Base-by-base conservation (phyloP, 2,797 vertebrate genomes). In the Neoniphon sammara region DNA sequence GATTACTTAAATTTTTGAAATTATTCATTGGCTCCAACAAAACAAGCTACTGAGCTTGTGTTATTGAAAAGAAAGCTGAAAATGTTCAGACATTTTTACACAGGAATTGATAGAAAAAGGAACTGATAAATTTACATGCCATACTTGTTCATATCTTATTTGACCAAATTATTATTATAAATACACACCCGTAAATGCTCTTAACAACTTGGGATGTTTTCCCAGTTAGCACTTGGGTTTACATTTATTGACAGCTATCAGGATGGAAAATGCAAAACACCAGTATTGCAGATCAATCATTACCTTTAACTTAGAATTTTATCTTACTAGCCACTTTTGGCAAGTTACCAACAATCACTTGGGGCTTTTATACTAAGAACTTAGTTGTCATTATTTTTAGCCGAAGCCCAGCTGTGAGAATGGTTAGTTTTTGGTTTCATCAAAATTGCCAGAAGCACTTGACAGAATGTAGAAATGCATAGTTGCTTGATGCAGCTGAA, bases 401-500 rank as follows among this genome's bases (percentile, higher is more conserved):
- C 42, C 17, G 5, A 3, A 65, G 18, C 15, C 2, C 4, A 17
- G 3, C 42, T 14, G 11, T 42, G 39, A 42, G 12, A 42, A 42
- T 42, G 39, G 11, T 11, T 42, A 4, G 42, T 63, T 63, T 20
- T 8, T n/a, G 10, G 6, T 15, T 61, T n/a, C 0, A 36, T 55
- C 3, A 53, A 18, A 60, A 2, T 23, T 46, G 25, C 15, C 66
- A 59, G 15, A 61, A 36, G 0, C 10, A 2, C 27, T 9, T 20
- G 6, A 20, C 46, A 71, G 18, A 25, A 64, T n/a, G 44, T 65
- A 44, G 27, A 69, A 73, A 67, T 31, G 27, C 25, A 62, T 64
- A 77, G 46, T 67, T 74, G 76, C 7, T 54, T 1, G 4, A 74
- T 71, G 2, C 39, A 70, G 27, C 46, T 66, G 42, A 10, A 73